These are phyloP conservation scores for Tetramorium parvispinum DNA, from an alignment of 1,140 invertebrate genomes.

Conservation along the genomic window DNA sequence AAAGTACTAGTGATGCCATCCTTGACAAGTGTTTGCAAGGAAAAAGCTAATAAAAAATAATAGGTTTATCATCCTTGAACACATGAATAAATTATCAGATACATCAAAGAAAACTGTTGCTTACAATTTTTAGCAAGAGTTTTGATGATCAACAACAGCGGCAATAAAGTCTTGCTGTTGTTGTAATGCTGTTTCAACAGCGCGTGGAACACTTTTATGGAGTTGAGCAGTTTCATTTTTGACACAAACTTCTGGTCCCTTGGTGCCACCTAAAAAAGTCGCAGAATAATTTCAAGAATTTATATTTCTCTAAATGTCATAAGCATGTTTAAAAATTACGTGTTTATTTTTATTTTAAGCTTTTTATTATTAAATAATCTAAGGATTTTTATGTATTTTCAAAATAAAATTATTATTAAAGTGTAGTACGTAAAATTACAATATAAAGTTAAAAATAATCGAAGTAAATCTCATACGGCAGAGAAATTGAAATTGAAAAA, in stretches of 20 bases:
- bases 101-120: constrained; percentile 62
- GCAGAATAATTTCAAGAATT: neutral
- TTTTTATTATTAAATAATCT: neutral
- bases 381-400: neutral
- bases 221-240: constrained; percentile 87
- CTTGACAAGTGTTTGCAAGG: constrained; percentile 87
- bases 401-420: neutral
- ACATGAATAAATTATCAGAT: neutral
- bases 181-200: constrained; percentile 88
- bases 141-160: constrained; percentile 88
- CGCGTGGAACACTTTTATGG: constrained; percentile 87
- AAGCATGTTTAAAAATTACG: neutral
- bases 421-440: neutral
- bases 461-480: neutral
- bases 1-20: constrained; percentile 88
- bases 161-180: constrained; percentile 87
- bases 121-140: constrained; percentile 88
- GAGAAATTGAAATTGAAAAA: constrained; percentile 23
- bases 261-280: constrained; percentile 83
- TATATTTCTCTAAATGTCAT: neutral
- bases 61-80: neutral
- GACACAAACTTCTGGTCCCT: constrained; percentile 88
- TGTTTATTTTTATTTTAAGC: neutral
- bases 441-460: neutral
- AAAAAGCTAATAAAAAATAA: constrained; percentile 85